A percentile compares a stretch with the other conserved stretches of the same genome.
These are phyloP conservation scores for Spea hammondii DNA, from an alignment of 2,797 vertebrate species.

Conservation along the genomic window DNA sequence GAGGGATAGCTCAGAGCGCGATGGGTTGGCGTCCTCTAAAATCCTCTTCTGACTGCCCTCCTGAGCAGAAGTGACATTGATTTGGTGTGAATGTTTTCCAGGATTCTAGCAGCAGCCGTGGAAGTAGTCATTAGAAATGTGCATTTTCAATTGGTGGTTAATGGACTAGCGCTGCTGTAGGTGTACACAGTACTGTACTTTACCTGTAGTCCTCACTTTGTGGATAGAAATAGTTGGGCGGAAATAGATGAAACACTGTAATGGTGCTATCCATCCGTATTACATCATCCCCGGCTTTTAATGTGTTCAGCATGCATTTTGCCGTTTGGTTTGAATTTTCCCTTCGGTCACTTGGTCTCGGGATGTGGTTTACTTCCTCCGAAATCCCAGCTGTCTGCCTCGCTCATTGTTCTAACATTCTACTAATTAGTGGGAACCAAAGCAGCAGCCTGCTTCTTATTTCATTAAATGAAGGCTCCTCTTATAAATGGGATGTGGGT, in stretches of 20 bases:
- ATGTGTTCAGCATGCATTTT: not conserved
- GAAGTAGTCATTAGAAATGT: constrained; percentile 25
- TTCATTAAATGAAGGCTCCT: not conserved
- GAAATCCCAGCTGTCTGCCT: constrained; percentile 4
- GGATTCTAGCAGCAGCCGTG: not conserved
- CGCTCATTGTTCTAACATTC: not conserved
- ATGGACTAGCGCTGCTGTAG: constrained; percentile 16
- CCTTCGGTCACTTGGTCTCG: not conserved
- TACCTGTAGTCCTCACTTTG: no score
- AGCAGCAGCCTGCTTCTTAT: not conserved
- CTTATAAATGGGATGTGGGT: not conserved
- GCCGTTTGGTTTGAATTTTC: not conserved
- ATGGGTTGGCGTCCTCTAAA: constrained; percentile 9
- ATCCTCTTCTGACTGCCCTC: constrained; percentile 36
- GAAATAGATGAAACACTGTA: no score
- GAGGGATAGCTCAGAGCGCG: not conserved
- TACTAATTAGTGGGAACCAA: not conserved
- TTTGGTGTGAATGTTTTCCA: constrained; percentile 28
- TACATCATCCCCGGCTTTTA: no score
- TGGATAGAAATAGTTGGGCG: no score
- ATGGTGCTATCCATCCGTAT: no score
- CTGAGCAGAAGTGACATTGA: constrained; percentile 46
- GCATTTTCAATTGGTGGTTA: not conserved
- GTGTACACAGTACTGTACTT: not conserved
- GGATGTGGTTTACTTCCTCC: constrained; percentile 2